Conservation (phyloP, 1,140 invertebrate species). For the Megalonaias nervosa region DNA sequence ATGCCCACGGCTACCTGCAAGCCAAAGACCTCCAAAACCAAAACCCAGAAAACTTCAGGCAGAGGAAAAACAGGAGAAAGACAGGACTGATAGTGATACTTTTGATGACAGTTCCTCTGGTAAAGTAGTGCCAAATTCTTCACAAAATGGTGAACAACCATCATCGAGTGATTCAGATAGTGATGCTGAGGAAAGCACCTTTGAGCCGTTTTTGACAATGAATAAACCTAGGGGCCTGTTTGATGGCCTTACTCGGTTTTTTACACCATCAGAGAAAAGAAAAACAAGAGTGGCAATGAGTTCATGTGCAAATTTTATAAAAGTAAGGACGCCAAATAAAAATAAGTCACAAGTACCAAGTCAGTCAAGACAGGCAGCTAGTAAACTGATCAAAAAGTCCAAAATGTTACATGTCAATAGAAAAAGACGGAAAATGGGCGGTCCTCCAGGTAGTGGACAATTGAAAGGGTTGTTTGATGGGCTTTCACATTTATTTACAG, state of each 20-base stretch:
- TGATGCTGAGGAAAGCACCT: constrained; percentile 51
- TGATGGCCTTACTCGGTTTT: constrained; percentile 70
- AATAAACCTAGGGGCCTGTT: constrained; percentile 68
- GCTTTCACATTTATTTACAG: constrained; percentile 86
- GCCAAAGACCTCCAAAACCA: constrained; percentile 35
- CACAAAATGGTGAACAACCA: constrained; percentile 28
- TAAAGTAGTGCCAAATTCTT: constrained; percentile 41
- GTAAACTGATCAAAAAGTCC: constrained; percentile 64
- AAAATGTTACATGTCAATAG: constrained; percentile 64
- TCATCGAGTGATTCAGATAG: constrained; percentile 59
- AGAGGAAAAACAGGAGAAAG: constrained; percentile 12
- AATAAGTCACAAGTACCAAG: constrained; percentile 43
- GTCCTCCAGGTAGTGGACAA: constrained; percentile 76
- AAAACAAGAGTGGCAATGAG: constrained; percentile 69
- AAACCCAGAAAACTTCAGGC: constrained; percentile 22
- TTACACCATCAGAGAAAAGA: constrained; percentile 70
- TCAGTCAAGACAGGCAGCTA: constrained; percentile 65
- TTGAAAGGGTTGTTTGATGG: constrained; percentile 87
- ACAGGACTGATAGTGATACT: constrained; percentile 10
- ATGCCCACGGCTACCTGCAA: constrained; percentile 40
- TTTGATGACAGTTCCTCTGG: constrained; percentile 42
- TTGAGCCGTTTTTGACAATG: constrained; percentile 59
- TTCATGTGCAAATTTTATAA: constrained; percentile 50
- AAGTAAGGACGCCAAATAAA: constrained; percentile 39
- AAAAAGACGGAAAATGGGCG: constrained; percentile 47